Evolutionary conservation across 2,888 invertebrate genomes (phyloP), one percentile per base, ranked within the genome.

Genomic region (Amiota mariae): DNA sequence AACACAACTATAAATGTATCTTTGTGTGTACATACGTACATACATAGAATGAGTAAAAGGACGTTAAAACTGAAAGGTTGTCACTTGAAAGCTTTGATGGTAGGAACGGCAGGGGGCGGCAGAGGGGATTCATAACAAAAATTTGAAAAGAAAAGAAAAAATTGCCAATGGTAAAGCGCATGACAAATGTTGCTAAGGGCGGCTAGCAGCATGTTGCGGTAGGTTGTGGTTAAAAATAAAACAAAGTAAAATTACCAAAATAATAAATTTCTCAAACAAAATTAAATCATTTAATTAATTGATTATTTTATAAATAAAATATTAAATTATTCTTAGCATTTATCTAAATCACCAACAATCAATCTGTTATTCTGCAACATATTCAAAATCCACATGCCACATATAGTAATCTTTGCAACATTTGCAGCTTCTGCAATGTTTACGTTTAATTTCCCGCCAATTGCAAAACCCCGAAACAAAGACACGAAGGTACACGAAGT

Each of bases 1-100:
- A 36, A 36, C 36, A 36, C 36, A 36, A 36, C 36, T 36, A 36
- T 6, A 36, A 36, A 36, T 36, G 36, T 36, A 72, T 47, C 71
- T 36, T 72, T 49, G 71, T 54, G 74, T 59, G 63, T 59, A 74
- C 46, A 75, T 13, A 76, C 10, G 57, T 48, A 72, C 20, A 24
- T 67, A 51, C 51, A 18, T 72, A 61, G 48, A 61, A 24, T 24
- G 36, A n/a, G 36, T 24, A 47, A 64, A 68, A 68, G 72, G 15
- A 72, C 80, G 78, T 82, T 85, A 84, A 83, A 84, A 80, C 85
- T 83, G 83, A 85, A 83, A 84, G 83, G 82, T 85, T 83, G 83
- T 85, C 83, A 85, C 84, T 85, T 84, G 80, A 68, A 49, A 79
- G 82, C 80, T 80, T 80, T 83, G 83, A 80, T 81, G 79, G 81